These are phyloP conservation scores for Drosophila quinaria DNA, from an alignment of 2,888 invertebrate genomes.

Conservation along the genomic window DNA sequence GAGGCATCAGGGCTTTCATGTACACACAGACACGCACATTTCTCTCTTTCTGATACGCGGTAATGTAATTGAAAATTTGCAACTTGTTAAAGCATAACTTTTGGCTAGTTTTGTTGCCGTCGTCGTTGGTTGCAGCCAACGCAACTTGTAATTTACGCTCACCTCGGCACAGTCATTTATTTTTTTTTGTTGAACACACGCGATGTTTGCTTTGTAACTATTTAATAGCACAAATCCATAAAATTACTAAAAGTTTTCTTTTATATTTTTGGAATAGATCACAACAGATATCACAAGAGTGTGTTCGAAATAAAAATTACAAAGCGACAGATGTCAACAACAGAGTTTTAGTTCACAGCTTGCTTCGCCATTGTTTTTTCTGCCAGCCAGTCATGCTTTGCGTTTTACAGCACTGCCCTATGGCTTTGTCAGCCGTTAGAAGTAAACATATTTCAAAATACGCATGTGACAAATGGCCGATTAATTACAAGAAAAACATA, in stretches of 20 bases:
- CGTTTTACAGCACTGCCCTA: constrained; percentile 56
- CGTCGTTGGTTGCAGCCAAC: constrained; percentile 40
- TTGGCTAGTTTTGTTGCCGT: constrained; percentile 2
- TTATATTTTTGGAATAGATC: constrained; percentile 60
- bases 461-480: neutral
- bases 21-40: constrained; percentile 39
- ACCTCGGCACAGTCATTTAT: constrained; percentile 60
- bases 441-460: constrained; percentile 24
- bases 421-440: constrained; percentile 47
- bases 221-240: constrained; percentile 68
- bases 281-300: constrained; percentile 77
- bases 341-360: constrained; percentile 67
- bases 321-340: constrained; percentile 81
- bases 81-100: constrained; percentile 12
- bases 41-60: constrained; percentile 48
- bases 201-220: constrained; percentile 46
- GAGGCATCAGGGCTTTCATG: constrained; percentile 32
- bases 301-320: constrained; percentile 60
- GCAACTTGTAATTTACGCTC: constrained; percentile 59
- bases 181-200: constrained; percentile 40
- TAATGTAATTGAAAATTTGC: constrained; percentile 69
- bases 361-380: constrained; percentile 76
- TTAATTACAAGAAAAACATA: neutral
- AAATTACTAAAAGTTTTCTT: constrained; percentile 51
- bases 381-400: constrained; percentile 52